A percentile compares a stretch with the other conserved stretches of the same genome.
phyloP scores from a whole-genome alignment of 1,140 invertebrate species.

The Drosophila pseudoananassae region DNA sequence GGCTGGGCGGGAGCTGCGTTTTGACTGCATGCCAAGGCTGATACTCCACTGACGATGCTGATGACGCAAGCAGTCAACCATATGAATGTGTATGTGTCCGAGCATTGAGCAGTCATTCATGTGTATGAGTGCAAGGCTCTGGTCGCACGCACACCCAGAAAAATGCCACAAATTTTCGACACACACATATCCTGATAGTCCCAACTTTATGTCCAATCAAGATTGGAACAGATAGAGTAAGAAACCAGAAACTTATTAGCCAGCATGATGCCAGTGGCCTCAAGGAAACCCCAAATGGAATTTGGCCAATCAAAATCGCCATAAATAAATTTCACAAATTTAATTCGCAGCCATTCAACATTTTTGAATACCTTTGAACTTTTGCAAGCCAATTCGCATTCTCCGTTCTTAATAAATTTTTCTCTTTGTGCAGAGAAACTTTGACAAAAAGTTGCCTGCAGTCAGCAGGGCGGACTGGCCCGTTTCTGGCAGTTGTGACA shows the following conservation, averaged over 20 bases:
- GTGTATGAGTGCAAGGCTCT: constrained; percentile 31
- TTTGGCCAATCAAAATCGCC: neutral
- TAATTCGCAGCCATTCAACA: neutral
- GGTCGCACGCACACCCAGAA: constrained; percentile 13
- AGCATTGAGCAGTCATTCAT: constrained; percentile 54
- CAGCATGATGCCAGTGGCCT: constrained; percentile 16
- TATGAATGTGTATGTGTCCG: constrained; percentile 39
- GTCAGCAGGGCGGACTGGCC: constrained; percentile 17
- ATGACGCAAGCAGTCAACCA: constrained; percentile 73
- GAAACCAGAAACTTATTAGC: constrained; percentile 35
- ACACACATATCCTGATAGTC: constrained; percentile 18
- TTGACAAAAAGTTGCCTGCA: constrained; percentile 70
- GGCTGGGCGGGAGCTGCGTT: constrained; percentile 61
- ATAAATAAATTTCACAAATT: neutral
- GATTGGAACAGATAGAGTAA: constrained; percentile 31
- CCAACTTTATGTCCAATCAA: constrained; percentile 39
- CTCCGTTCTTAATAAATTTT: constrained; percentile 8
- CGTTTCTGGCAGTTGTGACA: constrained; percentile 66
- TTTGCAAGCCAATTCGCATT: neutral
- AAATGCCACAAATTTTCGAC: constrained; percentile 20
- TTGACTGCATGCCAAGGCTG: constrained; percentile 79
- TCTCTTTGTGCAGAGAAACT: constrained; percentile 35
- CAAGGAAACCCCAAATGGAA: constrained; percentile 1
- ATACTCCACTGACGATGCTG: constrained; percentile 65
- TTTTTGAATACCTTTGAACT: neutral